Evolutionary conservation across 2,797 vertebrate species (phyloP).

Genomic region (Chrysocyon brachyurus): DNA sequence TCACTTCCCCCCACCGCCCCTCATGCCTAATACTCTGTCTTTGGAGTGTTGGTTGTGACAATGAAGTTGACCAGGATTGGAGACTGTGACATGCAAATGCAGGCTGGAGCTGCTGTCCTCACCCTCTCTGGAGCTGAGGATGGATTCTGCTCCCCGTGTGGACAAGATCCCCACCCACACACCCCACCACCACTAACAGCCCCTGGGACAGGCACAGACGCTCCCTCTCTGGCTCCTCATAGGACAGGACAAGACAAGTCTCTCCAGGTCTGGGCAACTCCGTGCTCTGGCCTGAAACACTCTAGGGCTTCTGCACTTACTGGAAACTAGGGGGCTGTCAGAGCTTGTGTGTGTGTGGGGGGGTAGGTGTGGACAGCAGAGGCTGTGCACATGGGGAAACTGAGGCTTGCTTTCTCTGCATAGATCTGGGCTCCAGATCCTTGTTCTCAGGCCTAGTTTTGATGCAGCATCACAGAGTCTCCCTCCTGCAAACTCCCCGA

Average conservation of each 20-base stretch:
- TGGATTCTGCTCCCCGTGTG: not conserved
- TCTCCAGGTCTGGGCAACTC: not conserved
- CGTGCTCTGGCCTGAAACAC: not conserved
- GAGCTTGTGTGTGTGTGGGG: not conserved
- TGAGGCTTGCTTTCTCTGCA: not conserved
- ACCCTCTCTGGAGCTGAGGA: not conserved
- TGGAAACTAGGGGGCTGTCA: not conserved
- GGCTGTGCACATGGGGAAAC: not conserved
- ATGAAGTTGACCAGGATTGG: not conserved
- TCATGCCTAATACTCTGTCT: not conserved
- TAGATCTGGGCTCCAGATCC: not conserved
- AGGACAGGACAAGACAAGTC: accelerated
- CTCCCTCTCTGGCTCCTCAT: not conserved
- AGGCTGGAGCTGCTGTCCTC: not conserved
- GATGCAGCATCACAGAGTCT: not conserved
- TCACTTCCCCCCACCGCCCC: too few species aligned
- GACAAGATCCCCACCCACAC: not conserved
- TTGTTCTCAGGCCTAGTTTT: not conserved
- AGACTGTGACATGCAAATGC: accelerated
- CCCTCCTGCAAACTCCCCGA: not conserved
- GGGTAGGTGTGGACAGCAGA: not conserved
- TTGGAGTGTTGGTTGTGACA: not conserved
- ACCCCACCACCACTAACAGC: not conserved
- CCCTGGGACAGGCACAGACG: not conserved
- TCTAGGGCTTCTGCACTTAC: not conserved